Evolutionary conservation across 2,797 vertebrate species (phyloP).

Genomic region (Neomorphus geoffroyi): DNA sequence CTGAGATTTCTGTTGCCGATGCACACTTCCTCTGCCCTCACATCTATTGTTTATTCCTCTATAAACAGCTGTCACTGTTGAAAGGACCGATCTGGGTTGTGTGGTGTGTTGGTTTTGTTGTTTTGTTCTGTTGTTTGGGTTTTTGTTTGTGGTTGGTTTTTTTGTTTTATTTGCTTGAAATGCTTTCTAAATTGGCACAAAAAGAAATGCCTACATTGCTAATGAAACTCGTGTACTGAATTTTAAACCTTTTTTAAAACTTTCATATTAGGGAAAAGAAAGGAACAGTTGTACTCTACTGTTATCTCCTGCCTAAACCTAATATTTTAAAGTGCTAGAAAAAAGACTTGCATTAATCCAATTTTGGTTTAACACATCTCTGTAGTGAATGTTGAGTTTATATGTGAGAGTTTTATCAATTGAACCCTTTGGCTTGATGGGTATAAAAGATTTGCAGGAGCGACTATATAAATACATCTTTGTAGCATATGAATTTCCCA

Average conservation of each 20-base stretch:
- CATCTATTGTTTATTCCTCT: not conserved
- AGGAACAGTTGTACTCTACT: not conserved
- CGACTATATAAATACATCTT: not conserved
- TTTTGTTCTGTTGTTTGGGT: not conserved
- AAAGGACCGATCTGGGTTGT: not conserved
- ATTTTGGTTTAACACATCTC: not conserved
- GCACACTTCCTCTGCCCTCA: not conserved
- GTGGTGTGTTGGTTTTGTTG: not conserved
- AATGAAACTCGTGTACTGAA: not conserved
- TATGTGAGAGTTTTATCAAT: not conserved
- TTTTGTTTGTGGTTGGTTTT: not conserved
- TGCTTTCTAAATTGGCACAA: not conserved
- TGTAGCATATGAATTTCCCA: not conserved
- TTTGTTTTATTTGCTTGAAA: not conserved
- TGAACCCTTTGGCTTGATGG: not conserved
- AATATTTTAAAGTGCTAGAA: not conserved
- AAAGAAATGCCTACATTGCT: not conserved
- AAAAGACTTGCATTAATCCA: not conserved
- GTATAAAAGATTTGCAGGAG: not conserved
- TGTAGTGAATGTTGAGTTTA: not conserved
- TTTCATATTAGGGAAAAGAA: not conserved
- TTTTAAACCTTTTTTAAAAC: not conserved
- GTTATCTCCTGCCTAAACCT: not conserved
- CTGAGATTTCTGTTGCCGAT: not conserved
- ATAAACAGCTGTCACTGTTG: slow-evolving; percentile 16